These are phyloP conservation scores for Sycophila texana DNA, from an alignment of 2,888 invertebrate genomes.

Conservation along the genomic window DNA sequence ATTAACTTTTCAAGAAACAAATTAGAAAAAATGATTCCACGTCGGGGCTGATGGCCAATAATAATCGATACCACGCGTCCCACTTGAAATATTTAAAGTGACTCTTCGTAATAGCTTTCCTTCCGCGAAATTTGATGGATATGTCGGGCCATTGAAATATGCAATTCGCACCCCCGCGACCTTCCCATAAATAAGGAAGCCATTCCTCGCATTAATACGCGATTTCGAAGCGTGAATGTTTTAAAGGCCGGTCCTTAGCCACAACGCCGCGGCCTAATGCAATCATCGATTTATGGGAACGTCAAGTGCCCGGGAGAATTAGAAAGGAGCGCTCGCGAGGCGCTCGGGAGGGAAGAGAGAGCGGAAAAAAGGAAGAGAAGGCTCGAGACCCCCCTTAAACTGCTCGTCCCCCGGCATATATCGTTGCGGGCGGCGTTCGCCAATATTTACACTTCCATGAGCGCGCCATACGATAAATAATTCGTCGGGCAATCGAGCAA, in stretches of 20 bases:
- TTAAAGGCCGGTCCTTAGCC: neutral
- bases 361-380: neutral
- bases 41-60: no score
- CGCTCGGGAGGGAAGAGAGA: neutral
- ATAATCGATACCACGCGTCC: no score
- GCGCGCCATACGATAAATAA: conserved; percentile 47
- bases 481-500: conserved; percentile 48
- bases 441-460: conserved; percentile 49
- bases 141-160: neutral
- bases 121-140: no score
- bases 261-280: neutral
- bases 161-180: no score
- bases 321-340: conserved; percentile 4
- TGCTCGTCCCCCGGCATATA: neutral
- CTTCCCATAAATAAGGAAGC: neutral
- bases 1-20: no score
- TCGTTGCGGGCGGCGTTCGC: neutral
- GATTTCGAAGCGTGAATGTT: conserved; percentile 17
- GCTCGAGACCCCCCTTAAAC: neutral
- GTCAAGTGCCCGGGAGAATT: conserved; percentile 43
- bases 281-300: conserved; percentile 41
- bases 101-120: no score
- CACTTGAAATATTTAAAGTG: no score
- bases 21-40: no score
- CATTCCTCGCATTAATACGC: neutral